phyloP scores from a whole-genome alignment of 2,797 vertebrate species.

The Coregonus suidteri region DNA sequence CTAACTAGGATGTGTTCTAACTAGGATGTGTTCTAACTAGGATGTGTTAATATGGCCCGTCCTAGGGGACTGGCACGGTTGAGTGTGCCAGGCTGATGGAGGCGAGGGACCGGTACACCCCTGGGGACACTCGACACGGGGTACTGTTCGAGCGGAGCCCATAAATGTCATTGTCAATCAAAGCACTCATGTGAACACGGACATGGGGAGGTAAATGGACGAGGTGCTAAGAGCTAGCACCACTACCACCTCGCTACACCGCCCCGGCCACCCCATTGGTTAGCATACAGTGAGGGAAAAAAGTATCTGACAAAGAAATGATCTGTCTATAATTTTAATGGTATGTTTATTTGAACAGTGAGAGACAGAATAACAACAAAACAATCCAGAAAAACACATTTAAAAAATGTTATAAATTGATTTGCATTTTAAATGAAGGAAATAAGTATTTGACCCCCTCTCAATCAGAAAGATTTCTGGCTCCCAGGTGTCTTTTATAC shows the following conservation, averaged over 20 bases:
- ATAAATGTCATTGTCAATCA: slow-evolving; percentile 70
- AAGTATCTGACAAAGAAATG: too few relatives aligned
- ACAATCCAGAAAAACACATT: too few relatives aligned
- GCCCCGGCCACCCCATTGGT: neutral
- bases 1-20: too few relatives aligned
- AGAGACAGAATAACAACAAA: too few relatives aligned
- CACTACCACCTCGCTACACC: neutral
- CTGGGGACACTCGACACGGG: slow-evolving; percentile 31
- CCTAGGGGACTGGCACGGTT: neutral
- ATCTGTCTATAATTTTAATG: too few relatives aligned
- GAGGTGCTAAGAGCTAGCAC: slow-evolving; percentile 43
- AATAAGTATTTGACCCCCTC: too few relatives aligned
- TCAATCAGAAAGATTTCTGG: too few relatives aligned
- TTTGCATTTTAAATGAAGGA: too few relatives aligned
- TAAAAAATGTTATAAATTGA: too few relatives aligned
- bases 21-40: too few relatives aligned
- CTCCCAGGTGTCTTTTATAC: too few relatives aligned
- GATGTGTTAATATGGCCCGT: neutral
- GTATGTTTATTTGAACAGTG: too few relatives aligned
- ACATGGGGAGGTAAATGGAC: neutral
- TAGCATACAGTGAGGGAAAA: neutral
- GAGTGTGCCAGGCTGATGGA: neutral
- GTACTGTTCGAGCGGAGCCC: slow-evolving; percentile 43
- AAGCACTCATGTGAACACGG: slow-evolving; percentile 58
- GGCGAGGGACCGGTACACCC: slow-evolving; percentile 22